Percentiles rank a stretch among this genome's conserved stretches.
Evolutionary conservation across 37 sponge, comb jelly and placozoan genomes (phyloP).

Genomic region (Bolinopsis microptera): DNA sequence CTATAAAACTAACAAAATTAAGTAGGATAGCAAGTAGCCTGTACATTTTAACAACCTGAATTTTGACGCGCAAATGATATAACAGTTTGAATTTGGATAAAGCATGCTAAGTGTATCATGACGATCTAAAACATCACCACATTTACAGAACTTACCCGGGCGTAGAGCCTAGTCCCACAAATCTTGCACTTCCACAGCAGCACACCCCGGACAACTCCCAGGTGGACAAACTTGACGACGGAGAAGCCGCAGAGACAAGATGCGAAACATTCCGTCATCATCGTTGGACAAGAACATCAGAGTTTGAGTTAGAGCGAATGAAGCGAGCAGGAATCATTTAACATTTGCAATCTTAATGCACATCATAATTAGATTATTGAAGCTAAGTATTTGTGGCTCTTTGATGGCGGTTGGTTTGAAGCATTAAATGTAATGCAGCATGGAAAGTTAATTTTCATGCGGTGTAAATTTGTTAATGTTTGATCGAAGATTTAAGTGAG

Average conservation of each 20-base stretch:
- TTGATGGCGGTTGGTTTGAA: too few relatives aligned
- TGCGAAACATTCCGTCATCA: not conserved
- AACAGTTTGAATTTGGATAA: too few relatives aligned
- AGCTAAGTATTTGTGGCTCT: not conserved
- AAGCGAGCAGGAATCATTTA: not conserved
- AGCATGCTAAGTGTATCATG: too few relatives aligned
- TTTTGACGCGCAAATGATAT: too few relatives aligned
- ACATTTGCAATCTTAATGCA: not conserved
- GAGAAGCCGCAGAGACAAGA: conserved; percentile 43
- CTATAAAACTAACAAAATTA: too few relatives aligned
- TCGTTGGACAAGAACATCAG: not conserved
- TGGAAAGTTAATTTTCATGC: too few relatives aligned
- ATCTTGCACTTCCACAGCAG: not conserved
- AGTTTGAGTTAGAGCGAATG: not conserved
- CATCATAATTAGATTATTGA: not conserved
- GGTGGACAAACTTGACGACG: conserved; percentile 1
- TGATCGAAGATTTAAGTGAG: too few relatives aligned
- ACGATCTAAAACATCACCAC: too few relatives aligned
- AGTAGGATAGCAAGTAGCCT: too few relatives aligned
- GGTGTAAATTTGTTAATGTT: too few relatives aligned
- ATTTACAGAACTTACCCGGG: not conserved
- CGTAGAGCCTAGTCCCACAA: conserved; percentile 40
- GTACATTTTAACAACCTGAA: too few relatives aligned
- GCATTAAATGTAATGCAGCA: not conserved
- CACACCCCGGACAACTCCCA: not conserved